Percentiles rank a stretch among this genome's conserved stretches.
These are phyloP conservation scores for Zhengitettix transpicula DNA, from an alignment of 2,888 invertebrate genomes.

Conservation along the genomic window DNA sequence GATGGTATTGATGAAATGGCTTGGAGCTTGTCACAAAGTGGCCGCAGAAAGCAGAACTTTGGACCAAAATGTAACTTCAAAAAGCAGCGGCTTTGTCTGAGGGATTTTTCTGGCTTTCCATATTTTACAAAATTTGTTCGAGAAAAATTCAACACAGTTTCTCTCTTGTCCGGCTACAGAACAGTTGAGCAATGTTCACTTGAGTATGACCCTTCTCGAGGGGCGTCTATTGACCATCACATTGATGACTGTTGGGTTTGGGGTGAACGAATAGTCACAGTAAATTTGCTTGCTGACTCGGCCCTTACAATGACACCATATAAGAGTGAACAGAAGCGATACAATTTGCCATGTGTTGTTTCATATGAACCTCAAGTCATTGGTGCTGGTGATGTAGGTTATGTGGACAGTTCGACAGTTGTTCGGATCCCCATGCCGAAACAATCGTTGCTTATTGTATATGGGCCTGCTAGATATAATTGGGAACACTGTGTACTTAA, in stretches of 20 bases:
- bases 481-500: constrained; percentile 87
- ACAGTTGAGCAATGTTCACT: constrained; percentile 92
- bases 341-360: constrained; percentile 40
- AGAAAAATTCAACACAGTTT: constrained; percentile 45
- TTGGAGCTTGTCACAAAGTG: constrained; percentile 91
- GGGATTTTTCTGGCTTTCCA: constrained; percentile 79
- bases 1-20: constrained; percentile 55
- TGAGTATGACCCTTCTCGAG: constrained; percentile 73
- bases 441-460: constrained; percentile 67
- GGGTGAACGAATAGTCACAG: constrained; percentile 92
- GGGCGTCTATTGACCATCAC: constrained; percentile 93
- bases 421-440: constrained; percentile 74
- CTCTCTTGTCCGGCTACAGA: constrained; percentile 49
- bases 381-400: constrained; percentile 9
- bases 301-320: constrained; percentile 64
- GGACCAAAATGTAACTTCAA: constrained; percentile 99
- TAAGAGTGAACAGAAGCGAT: constrained; percentile 30
- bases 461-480: constrained; percentile 67
- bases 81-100: constrained; percentile 62
- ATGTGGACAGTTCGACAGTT: constrained; percentile 21
- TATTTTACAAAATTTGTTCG: constrained; percentile 60
- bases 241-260: constrained; percentile 99
- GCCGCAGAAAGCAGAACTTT: constrained; percentile 88
- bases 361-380: constrained; percentile 23
- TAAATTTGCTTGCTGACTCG: constrained; percentile 70